Percentiles rank a stretch among this genome's conserved stretches.
These are phyloP conservation scores for Setipinna tenuifilis DNA, from an alignment of 2,797 vertebrate genomes.

Conservation along the genomic window DNA sequence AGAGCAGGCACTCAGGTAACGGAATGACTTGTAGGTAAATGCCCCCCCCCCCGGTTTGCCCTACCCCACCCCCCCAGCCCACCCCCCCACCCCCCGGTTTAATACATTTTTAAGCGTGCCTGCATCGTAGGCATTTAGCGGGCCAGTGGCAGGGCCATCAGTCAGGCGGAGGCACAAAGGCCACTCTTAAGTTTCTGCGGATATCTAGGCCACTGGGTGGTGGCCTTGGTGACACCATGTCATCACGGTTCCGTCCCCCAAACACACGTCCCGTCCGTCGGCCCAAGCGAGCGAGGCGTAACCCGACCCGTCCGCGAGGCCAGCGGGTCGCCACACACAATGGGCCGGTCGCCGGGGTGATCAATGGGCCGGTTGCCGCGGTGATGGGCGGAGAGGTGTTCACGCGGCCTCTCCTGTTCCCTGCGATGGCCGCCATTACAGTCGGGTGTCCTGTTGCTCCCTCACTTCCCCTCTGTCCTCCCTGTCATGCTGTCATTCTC, in stretches of 20 bases:
- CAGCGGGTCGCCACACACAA: conserved; percentile 68
- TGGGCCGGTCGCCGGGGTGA: conserved; percentile 68
- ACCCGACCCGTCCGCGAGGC: conserved; percentile 69
- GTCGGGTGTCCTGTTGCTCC: conserved; percentile 51
- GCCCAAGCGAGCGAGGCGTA: conserved; percentile 70
- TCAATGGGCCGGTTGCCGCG: conserved; percentile 72
- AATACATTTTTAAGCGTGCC: conserved; percentile 18
- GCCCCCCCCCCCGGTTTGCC: background rate
- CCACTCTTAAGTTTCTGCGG: conserved; percentile 64
- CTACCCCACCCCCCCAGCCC: too few species aligned
- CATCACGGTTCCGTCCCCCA: conserved; percentile 61
- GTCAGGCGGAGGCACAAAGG: background rate
- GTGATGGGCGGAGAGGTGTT: conserved; percentile 63
- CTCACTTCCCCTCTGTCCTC: background rate
- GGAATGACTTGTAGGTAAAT: background rate
- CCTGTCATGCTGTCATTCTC: background rate
- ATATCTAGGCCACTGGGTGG: conserved; percentile 66
- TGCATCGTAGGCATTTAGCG: background rate
- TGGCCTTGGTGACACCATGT: conserved; percentile 48
- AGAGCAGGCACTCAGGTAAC: background rate
- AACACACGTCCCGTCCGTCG: conserved; percentile 68
- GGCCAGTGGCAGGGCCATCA: background rate
- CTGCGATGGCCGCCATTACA: conserved; percentile 49
- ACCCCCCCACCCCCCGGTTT: background rate
- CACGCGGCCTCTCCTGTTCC: conserved; percentile 71